A percentile compares a stretch with the other conserved stretches of the same genome.
These are phyloP conservation scores for Druon quercuslanigerum DNA, from an alignment of 1,140 invertebrate genomes.

Conservation along the genomic window DNA sequence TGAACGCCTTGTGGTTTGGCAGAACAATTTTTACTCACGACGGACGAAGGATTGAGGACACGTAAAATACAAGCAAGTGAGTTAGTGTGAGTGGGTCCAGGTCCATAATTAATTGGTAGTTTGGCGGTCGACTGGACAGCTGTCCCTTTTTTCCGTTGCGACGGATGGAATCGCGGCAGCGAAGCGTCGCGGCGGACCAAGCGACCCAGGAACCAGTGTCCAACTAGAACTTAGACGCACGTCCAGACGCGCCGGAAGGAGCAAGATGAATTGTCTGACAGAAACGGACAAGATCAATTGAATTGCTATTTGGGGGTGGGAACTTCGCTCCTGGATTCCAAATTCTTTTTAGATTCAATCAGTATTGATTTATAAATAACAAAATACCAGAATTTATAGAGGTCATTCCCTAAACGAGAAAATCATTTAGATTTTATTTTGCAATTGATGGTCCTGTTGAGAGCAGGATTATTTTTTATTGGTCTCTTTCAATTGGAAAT, in stretches of 20 bases:
- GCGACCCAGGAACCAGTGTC: constrained; percentile 66
- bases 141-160: constrained; percentile 65
- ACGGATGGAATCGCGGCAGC: constrained; percentile 62
- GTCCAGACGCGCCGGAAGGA: constrained; percentile 71
- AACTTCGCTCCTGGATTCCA: constrained; percentile 1
- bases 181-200: constrained; percentile 44
- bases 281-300: constrained; percentile 77
- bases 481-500: too few relatives aligned
- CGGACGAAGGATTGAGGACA: constrained; percentile 32
- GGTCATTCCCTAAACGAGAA: too few relatives aligned
- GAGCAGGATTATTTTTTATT: too few relatives aligned
- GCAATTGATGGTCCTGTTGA: too few relatives aligned
- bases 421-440: too few relatives aligned
- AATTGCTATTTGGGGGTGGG: constrained; percentile 73
- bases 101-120: constrained; percentile 73
- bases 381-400: too few relatives aligned
- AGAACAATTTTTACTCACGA: constrained; percentile 38
- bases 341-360: background rate
- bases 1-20: constrained; percentile 26
- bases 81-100: constrained; percentile 35
- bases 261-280: constrained; percentile 75
- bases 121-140: constrained; percentile 73
- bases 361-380: background rate
- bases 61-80: constrained; percentile 34
- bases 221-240: constrained; percentile 60